phyloP scores from a whole-genome alignment of 2,888 invertebrate genomes.

The Flabesymbios commensalis region DNA sequence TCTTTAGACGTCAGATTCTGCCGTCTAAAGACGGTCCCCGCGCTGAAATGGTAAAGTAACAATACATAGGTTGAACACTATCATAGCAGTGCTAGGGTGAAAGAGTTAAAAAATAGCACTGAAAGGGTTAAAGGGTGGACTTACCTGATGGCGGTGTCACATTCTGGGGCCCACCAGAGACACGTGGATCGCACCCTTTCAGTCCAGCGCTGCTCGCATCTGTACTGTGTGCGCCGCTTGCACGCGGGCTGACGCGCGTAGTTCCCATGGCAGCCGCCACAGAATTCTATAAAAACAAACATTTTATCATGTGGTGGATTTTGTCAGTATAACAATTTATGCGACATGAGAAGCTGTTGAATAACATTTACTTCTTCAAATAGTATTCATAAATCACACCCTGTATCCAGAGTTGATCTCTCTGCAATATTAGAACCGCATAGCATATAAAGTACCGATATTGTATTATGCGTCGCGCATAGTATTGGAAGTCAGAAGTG shows the following conservation, averaged over 20 bases:
- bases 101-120: not conserved
- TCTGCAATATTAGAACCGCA: no score
- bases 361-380: not conserved
- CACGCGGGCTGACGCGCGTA: slow-evolving; percentile 25
- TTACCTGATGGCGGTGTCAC: no score
- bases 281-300: slow-evolving; percentile 9
- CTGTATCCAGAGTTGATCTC: no score
- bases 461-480: no score
- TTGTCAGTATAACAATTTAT: not conserved
- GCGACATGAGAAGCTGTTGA: not conserved
- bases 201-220: slow-evolving; percentile 33
- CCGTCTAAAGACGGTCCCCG: no score
- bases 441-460: not conserved
- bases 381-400: no score
- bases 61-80: not conserved
- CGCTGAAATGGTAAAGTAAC: no score
- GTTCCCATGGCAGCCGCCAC: slow-evolving; percentile 38
- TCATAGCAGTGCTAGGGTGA: not conserved
- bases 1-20: no score
- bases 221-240: slow-evolving; percentile 24
- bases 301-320: not conserved
- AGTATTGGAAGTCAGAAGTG: no score
- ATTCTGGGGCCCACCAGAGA: slow-evolving; percentile 35
- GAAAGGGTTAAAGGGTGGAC: no score
- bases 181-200: slow-evolving; percentile 29